These are phyloP conservation scores for Elmis aenea DNA, from an alignment of 2,888 invertebrate genomes.

Conservation along the genomic window DNA sequence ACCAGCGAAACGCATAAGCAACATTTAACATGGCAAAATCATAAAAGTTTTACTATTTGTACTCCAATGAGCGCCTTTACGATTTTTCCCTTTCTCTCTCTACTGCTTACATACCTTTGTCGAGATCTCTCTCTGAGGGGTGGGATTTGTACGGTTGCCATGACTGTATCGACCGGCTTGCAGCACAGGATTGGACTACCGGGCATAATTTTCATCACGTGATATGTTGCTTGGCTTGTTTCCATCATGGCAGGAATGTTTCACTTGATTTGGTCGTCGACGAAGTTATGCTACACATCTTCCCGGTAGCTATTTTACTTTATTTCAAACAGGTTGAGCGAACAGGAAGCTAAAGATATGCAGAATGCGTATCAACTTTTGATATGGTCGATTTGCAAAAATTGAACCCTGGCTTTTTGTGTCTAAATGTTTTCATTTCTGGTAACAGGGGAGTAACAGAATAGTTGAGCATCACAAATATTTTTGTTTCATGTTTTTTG, in stretches of 20 bases:
- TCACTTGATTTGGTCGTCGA: constrained; percentile 22
- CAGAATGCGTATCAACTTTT: too few relatives aligned
- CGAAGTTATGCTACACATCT: constrained; percentile 5
- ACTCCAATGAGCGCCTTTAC: constrained; percentile 45
- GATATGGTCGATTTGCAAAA: too few relatives aligned
- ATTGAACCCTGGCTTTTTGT: too few relatives aligned
- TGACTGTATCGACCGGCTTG: constrained; percentile 41
- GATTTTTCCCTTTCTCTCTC: constrained; percentile 32
- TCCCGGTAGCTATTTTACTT: constrained; percentile 7
- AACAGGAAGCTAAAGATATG: background rate
- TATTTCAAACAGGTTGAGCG: background rate
- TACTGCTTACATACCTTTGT: constrained; percentile 12
- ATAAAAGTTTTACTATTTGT: constrained; percentile 48
- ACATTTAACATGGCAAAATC: constrained; percentile 43
- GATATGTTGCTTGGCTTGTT: constrained; percentile 33
- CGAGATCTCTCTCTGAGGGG: constrained; percentile 31
- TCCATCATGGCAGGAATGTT: constrained; percentile 41
- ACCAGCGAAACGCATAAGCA: constrained; percentile 45
- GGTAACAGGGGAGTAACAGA: too few relatives aligned
- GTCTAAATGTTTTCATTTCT: too few relatives aligned
- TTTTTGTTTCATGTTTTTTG: too few relatives aligned
- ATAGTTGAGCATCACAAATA: too few relatives aligned
- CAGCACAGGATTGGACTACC: constrained; percentile 36
- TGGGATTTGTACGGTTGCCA: constrained; percentile 41
- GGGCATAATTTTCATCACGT: constrained; percentile 39